Conservation (phyloP, 2,797 vertebrate species). For the Brotula barbata region DNA sequence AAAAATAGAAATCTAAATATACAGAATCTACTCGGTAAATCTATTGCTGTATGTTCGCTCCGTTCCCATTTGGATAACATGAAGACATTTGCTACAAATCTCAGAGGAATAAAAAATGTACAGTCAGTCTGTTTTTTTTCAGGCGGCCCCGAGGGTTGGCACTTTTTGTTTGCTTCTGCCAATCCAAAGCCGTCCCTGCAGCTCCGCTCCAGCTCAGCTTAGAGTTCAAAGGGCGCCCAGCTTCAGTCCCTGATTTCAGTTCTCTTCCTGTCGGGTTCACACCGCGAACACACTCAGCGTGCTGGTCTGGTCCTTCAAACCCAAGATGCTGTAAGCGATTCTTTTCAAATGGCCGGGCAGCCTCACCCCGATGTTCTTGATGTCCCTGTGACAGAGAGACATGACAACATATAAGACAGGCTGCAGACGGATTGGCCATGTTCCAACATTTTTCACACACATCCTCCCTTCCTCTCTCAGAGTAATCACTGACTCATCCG, state of each 20-base stretch:
- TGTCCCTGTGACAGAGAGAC: constrained; percentile 81
- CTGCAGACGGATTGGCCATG: constrained; percentile 23
- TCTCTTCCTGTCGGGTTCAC: constrained; percentile 63
- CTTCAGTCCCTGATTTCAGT: constrained; percentile 52
- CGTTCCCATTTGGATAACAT: constrained; percentile 58
- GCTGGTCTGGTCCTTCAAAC: constrained; percentile 91
- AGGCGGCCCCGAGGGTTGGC: constrained; percentile 47
- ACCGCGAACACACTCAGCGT: constrained; percentile 86
- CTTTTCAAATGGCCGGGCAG: constrained; percentile 94
- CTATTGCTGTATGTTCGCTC: constrained; percentile 58
- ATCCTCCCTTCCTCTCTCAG: constrained; percentile 50
- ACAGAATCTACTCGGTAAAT: constrained; percentile 68
- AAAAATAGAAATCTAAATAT: constrained; percentile 78
- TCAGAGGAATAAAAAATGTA: constrained; percentile 51
- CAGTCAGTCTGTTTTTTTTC: constrained; percentile 56
- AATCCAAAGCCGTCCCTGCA: constrained; percentile 61
- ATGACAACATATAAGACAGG: constrained; percentile 29
- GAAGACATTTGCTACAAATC: constrained; percentile 57
- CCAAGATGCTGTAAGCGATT: constrained; percentile 93
- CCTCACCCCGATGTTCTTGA: constrained; percentile 91
- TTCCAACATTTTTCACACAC: constrained; percentile 44
- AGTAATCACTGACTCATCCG: constrained; percentile 46
- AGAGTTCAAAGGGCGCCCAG: constrained; percentile 69
- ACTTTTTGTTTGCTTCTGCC: constrained; percentile 51
- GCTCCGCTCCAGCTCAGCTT: constrained; percentile 65